phyloP scores from a whole-genome alignment of 2,797 vertebrate species.

The Darevskia nairensis region DNA sequence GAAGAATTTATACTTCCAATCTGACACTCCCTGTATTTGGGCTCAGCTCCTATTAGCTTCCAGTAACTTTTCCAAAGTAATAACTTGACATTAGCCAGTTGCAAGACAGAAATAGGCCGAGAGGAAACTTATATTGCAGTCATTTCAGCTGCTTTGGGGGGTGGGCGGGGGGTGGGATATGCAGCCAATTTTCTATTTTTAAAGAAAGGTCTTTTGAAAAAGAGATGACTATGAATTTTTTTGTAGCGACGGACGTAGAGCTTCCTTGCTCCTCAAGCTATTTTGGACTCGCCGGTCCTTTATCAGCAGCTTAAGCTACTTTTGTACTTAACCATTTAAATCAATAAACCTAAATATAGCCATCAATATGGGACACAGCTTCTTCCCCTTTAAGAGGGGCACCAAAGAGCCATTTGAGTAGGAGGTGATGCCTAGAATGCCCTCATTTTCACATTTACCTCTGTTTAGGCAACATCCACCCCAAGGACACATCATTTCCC shows the following conservation, averaged over 20 bases:
- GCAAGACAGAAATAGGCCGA: constrained; percentile 8
- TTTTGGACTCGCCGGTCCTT: not conserved
- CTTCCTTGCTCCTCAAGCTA: not conserved
- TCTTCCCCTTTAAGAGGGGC: not conserved
- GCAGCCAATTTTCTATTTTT: constrained; percentile 33
- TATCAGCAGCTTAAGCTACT: not conserved
- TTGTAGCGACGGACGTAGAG: not conserved
- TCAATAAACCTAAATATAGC: constrained; percentile 22
- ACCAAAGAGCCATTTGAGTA: not conserved
- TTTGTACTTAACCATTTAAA: not conserved
- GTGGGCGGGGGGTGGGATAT: not conserved
- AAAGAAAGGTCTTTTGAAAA: constrained; percentile 28
- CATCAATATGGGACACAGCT: not conserved
- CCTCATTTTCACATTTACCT: not conserved
- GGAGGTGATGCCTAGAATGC: not conserved
- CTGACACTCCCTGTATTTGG: constrained; percentile 31
- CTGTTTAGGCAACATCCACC: not conserved
- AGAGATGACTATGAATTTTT: constrained; percentile 27
- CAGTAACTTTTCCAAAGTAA: constrained; percentile 29
- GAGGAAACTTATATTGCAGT: not conserved
- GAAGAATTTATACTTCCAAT: not conserved
- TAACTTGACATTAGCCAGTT: constrained; percentile 10
- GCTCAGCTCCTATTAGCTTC: constrained; percentile 28
- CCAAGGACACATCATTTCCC: too few species aligned
- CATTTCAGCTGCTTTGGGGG: not conserved